Evolutionary conservation across 2,797 vertebrate genomes (phyloP), one percentile per base, ranked within the genome.

Genomic region (Gallinago stenura): DNA sequence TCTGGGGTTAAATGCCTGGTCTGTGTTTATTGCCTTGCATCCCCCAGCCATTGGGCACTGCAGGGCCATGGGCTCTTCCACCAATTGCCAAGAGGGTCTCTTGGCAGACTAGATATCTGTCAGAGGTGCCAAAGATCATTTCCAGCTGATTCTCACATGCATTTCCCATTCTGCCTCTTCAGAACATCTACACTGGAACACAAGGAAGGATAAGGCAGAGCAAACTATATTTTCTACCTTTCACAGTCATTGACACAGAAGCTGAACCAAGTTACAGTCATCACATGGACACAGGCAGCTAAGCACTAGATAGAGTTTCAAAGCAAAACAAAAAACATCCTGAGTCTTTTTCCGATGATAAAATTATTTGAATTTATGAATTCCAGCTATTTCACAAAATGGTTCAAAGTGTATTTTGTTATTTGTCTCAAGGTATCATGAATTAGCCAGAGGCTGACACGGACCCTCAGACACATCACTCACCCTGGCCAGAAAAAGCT

Each of bases 401-500:
- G 5, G 2, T 30, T 87, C 39, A 79, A 84, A 93, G 87, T 46
- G 3, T 50, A 30, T 82, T 87, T 82, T 79, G 19, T 66, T 90
- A 68, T 72, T 86, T 89, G 7, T 94, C 83, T 77, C 35, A 51
- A 89, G 21, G 31, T 75, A 83, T 24, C 54, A 30, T 87, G 82
- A 89, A 71, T 78, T 57, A 87, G 33, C 2, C 39, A 65, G 69
- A 54, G 85, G 30, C 82, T 88, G 91, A 89, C 76, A 94, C 5
- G 39, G 70, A 69, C n/a, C 14, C 91, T 57, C 48, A 76, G 62
- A 94, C 48, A 73, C 72, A 84, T 87, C 80, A 53, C 12, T 90
- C 77, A 88, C 65, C 10, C 79, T 16, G n/a, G 46, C 65, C 76
- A 90, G 94, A 94, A 95, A 95, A 96, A 90, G 58, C 70, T 88